Evolutionary conservation across 2,113 vertebrate species (phyloP).

Genomic region (Stigmatopora nigra): DNA sequence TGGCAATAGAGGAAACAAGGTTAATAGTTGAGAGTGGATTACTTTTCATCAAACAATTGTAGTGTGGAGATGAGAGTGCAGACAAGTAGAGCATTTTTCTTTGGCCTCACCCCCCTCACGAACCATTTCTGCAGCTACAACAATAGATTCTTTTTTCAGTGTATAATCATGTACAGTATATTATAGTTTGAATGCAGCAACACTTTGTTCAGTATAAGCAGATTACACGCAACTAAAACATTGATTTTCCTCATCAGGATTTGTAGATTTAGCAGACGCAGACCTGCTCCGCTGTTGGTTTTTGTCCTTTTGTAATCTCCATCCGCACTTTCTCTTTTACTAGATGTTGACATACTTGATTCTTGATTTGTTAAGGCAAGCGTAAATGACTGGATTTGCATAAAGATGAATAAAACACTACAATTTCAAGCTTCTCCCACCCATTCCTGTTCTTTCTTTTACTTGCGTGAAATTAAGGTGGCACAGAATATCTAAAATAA

Average conservation of each 20-base stretch:
- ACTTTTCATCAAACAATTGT: conserved; percentile 31
- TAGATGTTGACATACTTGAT: conserved; percentile 62
- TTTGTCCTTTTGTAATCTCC: conserved; percentile 56
- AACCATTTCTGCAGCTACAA: conserved; percentile 36
- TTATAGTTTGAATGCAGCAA: conserved; percentile 29
- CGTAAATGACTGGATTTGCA: conserved; percentile 66
- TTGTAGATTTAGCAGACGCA: conserved; percentile 41
- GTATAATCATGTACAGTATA: neutral
- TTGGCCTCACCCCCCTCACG: conserved; percentile 34
- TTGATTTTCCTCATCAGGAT: conserved; percentile 48
- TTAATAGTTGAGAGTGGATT: conserved; percentile 9
- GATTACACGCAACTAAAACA: conserved; percentile 51
- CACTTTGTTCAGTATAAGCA: conserved; percentile 50
- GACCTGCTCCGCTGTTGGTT: conserved; percentile 27
- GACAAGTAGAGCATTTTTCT: conserved; percentile 63
- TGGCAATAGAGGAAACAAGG: conserved; percentile 36
- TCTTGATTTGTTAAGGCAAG: conserved; percentile 64
- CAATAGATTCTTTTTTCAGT: conserved; percentile 15
- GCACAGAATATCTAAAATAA: conserved; percentile 22
- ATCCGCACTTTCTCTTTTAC: conserved; percentile 52
- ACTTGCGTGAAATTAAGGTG: conserved; percentile 24
- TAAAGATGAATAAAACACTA: conserved; percentile 71
- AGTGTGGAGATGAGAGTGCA: conserved; percentile 51
- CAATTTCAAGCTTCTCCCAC: conserved; percentile 36
- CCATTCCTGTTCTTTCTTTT: conserved; percentile 15